These are phyloP conservation scores for Acromyrmex heyeri DNA, from an alignment of 1,140 invertebrate species.

Conservation along the genomic window DNA sequence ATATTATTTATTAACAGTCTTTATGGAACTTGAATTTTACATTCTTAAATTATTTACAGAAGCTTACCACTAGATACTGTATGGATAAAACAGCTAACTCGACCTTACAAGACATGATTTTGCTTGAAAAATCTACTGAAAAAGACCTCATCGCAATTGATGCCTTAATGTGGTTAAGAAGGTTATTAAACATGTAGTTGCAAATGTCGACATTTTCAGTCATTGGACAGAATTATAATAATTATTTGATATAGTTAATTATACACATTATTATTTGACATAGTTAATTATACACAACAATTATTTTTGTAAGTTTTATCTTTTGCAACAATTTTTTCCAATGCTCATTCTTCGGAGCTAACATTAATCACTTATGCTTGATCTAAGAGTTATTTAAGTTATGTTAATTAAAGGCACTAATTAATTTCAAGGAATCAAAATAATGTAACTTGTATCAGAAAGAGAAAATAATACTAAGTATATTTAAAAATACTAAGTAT, in stretches of 20 bases:
- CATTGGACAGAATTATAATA: neutral
- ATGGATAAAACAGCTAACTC: slow-evolving; percentile 86
- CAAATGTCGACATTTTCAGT: neutral
- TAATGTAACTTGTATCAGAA: no score
- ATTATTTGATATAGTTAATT: neutral
- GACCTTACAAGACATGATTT: slow-evolving; percentile 90
- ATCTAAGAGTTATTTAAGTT: no score
- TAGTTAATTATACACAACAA: neutral
- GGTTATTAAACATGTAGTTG: slow-evolving; percentile 82
- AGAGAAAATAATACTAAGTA: no score
- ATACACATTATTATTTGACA: neutral
- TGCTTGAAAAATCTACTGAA: slow-evolving; percentile 87
- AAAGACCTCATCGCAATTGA: slow-evolving; percentile 86
- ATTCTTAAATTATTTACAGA: slow-evolving; percentile 83
- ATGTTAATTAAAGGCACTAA: no score
- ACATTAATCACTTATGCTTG: no score
- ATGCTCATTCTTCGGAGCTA: neutral
- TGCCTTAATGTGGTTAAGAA: slow-evolving; percentile 90
- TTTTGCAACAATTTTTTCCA: neutral
- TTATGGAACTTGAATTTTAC: slow-evolving; percentile 32
- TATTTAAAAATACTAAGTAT: no score
- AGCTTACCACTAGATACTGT: slow-evolving; percentile 88
- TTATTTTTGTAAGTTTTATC: neutral
- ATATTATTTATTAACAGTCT: slow-evolving; percentile 33
- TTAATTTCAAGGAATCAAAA: no score